Base-by-base conservation (phyloP, 2,888 invertebrate species). In the Brassicogethes aeneus region DNA sequence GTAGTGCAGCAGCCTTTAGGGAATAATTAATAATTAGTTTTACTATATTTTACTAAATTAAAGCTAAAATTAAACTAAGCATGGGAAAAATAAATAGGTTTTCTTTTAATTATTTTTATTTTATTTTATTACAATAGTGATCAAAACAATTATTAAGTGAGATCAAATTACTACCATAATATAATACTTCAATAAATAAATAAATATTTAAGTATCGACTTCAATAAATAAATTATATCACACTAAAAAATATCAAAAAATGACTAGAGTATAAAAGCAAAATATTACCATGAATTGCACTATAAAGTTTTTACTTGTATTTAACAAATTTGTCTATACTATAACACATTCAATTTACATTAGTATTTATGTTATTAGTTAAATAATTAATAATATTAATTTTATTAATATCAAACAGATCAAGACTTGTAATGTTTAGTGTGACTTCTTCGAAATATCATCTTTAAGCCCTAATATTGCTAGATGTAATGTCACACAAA, bases 171-270 rank as follows among this genome's bases (percentile, higher is more conserved):
- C 23, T 23, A 23, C 23, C 23, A n/a, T n/a, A 23, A 23, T 23
- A 23, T 7, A 23, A 7, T 23, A 23, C 23, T 23, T 7, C 23
- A 23, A 45, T 51, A 50, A 47, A 44, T 51, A 40, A 51, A 42
- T 43, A 36, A 42, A 43, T 42, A 44, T 45, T 46, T 47, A 43
- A 51, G 47, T 51, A 23, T 7, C 10, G 45, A 45, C 23, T 45
- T 17, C 40, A 45, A 23, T 23, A 23, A 23, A 23, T 23, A 23
- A 23, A 45, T 44, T 45, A 50, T 44, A 50, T 50, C 45, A 47
- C 49, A 49, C 44, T 31, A 12, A 23, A 32, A 15, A 45, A 34
- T 33, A 42, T 39, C 45, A 23, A 23, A 23, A 23, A 23, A 41
- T 41, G 44, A 50, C 50, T 50, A 50, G 50, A 47, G 30, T 36